Conservation (phyloP, 2,113 vertebrate genomes). For the Microtus pennsylvanicus region DNA sequence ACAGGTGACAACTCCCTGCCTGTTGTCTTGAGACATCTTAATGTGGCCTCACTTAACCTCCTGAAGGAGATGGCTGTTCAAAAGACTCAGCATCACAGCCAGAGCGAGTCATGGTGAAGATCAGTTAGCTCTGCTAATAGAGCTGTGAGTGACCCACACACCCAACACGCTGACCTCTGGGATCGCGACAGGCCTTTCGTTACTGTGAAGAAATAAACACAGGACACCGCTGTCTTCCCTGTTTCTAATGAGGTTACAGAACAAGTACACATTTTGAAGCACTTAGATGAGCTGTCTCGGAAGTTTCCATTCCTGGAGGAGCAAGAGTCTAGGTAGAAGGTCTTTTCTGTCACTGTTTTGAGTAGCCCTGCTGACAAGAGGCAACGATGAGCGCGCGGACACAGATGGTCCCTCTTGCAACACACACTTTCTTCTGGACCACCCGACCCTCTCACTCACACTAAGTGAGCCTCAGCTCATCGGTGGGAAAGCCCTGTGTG, state of each 20-base stretch:
- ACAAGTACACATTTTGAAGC: neutral
- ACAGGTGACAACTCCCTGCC: neutral
- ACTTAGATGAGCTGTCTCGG: neutral
- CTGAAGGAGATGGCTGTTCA: neutral
- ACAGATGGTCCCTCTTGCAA: accelerated
- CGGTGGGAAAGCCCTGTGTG: neutral
- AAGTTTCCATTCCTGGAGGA: neutral
- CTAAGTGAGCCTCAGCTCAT: neutral
- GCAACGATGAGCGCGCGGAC: neutral
- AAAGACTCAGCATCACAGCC: neutral
- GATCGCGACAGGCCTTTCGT: neutral
- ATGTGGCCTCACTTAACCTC: neutral
- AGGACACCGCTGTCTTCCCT: neutral
- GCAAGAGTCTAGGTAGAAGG: neutral
- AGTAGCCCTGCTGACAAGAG: neutral
- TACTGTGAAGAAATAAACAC: neutral
- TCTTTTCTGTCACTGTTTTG: neutral
- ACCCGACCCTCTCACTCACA: neutral
- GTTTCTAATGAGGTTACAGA: neutral
- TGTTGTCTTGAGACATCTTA: neutral
- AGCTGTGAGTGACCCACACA: neutral
- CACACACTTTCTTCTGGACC: neutral
- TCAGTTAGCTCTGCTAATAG: neutral
- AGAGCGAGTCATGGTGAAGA: too few relatives aligned
- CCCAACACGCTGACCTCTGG: neutral